These are phyloP conservation scores for Telmatochromis brachygnathus DNA, from an alignment of 2,113 vertebrate genomes.

Conservation along the genomic window DNA sequence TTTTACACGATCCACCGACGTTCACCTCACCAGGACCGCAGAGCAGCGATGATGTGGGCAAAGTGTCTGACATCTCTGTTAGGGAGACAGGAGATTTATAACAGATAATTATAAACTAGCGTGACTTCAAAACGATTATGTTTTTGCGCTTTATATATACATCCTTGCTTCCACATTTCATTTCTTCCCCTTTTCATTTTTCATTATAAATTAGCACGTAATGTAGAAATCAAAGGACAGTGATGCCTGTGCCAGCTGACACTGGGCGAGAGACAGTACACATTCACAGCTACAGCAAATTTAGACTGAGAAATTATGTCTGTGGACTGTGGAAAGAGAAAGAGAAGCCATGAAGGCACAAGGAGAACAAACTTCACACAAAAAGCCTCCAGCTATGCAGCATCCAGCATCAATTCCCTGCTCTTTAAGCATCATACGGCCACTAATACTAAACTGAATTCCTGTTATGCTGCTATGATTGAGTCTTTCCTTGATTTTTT, in stretches of 20 bases:
- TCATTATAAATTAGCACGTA: background rate
- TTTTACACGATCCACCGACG: constrained; percentile 55
- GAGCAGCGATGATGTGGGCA: background rate
- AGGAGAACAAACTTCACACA: background rate
- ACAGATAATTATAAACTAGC: background rate
- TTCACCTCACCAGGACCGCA: constrained; percentile 64
- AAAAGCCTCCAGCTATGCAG: background rate
- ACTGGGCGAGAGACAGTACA: background rate
- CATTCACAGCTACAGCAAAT: background rate
- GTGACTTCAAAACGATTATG: fast-evolving
- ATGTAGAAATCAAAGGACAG: background rate
- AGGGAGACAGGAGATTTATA: background rate
- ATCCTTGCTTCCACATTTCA: background rate
- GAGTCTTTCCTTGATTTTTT: background rate
- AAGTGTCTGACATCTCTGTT: constrained; percentile 62
- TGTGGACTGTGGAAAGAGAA: background rate
- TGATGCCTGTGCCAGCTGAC: background rate
- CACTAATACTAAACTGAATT: background rate
- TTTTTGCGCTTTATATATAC: background rate
- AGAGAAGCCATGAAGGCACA: background rate
- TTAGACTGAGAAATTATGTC: background rate
- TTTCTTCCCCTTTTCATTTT: background rate
- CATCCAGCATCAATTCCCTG: background rate
- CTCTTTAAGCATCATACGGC: background rate
- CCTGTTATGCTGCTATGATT: background rate